Conservation (phyloP, 2,113 vertebrate genomes). For the Pongo abelii region DNA sequence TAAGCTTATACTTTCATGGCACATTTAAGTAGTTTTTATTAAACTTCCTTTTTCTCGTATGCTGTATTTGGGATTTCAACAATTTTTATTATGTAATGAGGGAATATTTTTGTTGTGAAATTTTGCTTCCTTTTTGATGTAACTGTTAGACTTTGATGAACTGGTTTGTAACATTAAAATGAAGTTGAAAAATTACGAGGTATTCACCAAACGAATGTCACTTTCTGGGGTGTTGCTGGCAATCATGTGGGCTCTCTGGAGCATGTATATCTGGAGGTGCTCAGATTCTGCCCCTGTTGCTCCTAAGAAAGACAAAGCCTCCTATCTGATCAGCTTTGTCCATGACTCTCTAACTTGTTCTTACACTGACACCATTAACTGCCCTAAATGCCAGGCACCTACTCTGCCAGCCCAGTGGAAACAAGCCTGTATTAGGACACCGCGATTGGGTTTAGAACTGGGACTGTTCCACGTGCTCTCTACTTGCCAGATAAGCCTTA, state of each 20-base stretch:
- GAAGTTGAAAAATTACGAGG: not conserved
- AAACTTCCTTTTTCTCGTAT: not conserved
- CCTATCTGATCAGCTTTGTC: not conserved
- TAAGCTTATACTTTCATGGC: not conserved
- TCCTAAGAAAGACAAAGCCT: not conserved
- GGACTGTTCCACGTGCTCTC: accelerated
- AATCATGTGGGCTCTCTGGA: not conserved
- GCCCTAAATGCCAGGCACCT: too few relatives aligned
- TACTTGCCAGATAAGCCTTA: not conserved
- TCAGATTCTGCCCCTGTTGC: not conserved
- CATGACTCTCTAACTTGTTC: not conserved
- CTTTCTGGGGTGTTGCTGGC: not conserved
- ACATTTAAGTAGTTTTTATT: not conserved
- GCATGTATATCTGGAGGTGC: not conserved
- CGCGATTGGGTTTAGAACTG: accelerated
- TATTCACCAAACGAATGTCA: not conserved
- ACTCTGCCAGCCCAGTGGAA: not conserved
- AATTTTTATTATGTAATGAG: not conserved
- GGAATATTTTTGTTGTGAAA: conserved; percentile 11
- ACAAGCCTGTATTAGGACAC: not conserved
- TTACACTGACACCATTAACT: not conserved
- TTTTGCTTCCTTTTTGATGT: not conserved
- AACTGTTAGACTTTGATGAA: not conserved
- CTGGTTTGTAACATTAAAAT: not conserved
- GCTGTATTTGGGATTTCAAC: not conserved